phyloP scores from a whole-genome alignment of 1,140 invertebrate species.

The Nymphalis io region DNA sequence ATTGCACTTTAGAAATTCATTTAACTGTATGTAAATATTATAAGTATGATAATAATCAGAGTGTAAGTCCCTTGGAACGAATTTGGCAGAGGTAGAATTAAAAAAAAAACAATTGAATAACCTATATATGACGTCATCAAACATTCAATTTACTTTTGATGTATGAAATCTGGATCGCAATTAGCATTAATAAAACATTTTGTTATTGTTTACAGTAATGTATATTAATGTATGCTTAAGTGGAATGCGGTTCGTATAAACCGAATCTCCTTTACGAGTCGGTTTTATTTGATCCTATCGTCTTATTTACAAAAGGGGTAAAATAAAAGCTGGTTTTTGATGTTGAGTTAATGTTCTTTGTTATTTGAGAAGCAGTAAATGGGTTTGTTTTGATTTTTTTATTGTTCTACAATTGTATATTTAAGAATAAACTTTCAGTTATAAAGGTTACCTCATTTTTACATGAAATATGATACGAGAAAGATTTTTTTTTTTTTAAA shows the following conservation, averaged over 20 bases:
- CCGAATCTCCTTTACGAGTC: constrained; percentile 9
- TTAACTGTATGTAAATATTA: too few species aligned
- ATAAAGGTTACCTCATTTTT: not conserved
- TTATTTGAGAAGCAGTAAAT: constrained; percentile 18
- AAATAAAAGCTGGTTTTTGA: constrained; percentile 10
- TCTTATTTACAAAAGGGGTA: constrained; percentile 24
- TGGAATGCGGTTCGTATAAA: not conserved
- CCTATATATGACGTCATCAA: too few species aligned
- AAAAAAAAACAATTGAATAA: too few species aligned
- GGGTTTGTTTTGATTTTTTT: constrained; percentile 24
- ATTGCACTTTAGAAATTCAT: too few species aligned
- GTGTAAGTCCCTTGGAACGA: too few species aligned
- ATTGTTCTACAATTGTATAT: not conserved
- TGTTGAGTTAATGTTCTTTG: constrained; percentile 18
- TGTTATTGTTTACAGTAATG: not conserved
- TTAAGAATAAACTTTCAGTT: not conserved
- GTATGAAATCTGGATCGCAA: not conserved
- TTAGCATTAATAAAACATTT: not conserved
- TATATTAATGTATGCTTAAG: not conserved
- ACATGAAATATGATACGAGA: not conserved
- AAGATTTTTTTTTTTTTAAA: not conserved
- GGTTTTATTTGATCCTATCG: constrained; percentile 17
- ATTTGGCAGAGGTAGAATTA: too few species aligned
- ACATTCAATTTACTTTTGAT: too few species aligned
- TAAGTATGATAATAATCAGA: too few species aligned